Percentiles rank a stretch among this genome's conserved stretches.
Evolutionary conservation across 2,888 invertebrate species (phyloP).

Genomic region (Epistrophella euchroma): DNA sequence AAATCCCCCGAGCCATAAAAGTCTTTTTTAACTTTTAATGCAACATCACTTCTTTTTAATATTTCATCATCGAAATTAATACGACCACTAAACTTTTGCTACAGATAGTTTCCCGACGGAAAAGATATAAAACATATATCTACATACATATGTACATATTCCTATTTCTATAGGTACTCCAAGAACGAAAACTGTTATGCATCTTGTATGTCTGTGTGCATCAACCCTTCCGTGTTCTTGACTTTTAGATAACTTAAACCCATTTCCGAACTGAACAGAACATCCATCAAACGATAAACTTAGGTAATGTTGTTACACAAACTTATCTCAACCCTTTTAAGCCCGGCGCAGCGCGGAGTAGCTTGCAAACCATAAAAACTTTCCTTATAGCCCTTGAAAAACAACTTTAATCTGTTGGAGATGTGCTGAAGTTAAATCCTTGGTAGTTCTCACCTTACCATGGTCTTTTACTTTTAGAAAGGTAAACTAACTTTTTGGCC

Average conservation of each 20-base stretch:
- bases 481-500: slow-evolving; percentile 67
- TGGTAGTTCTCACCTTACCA: slow-evolving; percentile 26
- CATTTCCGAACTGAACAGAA: slow-evolving; percentile 53
- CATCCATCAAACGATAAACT: slow-evolving; percentile 73
- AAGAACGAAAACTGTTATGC: neutral
- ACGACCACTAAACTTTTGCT: slow-evolving; percentile 60
- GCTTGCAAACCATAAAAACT: slow-evolving; percentile 29
- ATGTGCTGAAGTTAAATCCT: slow-evolving; percentile 67
- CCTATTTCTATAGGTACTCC: neutral
- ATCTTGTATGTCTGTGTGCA: neutral
- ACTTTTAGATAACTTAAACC: slow-evolving; percentile 37
- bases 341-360: neutral
- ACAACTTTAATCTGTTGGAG: slow-evolving; percentile 55
- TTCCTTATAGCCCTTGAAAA: slow-evolving; percentile 34
- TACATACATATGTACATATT: neutral
- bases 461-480: neutral
- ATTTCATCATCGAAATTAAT: slow-evolving; percentile 70
- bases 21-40: slow-evolving; percentile 31
- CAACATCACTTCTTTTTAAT: slow-evolving; percentile 60
- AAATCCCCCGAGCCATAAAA: neutral
- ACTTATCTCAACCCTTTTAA: slow-evolving; percentile 39
- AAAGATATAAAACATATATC: neutral
- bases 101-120: slow-evolving; percentile 10
- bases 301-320: slow-evolving; percentile 68
- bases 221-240: slow-evolving; percentile 24